Evolutionary conservation across 2,888 invertebrate genomes (phyloP).

Genomic region (Galeopsomyia nigrocyanea): DNA sequence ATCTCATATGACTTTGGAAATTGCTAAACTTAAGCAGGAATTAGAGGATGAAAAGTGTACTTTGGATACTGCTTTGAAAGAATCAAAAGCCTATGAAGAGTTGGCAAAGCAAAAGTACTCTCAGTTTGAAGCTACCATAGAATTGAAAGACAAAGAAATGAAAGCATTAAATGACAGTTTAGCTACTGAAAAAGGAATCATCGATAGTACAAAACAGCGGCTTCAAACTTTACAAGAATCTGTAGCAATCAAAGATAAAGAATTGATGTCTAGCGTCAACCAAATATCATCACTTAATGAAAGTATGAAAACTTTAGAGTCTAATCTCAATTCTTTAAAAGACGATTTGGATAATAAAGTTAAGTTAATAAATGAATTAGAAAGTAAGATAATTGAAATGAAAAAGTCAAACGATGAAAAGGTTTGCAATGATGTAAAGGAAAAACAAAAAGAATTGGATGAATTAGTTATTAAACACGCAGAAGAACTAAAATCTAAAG

Average conservation of each 20-base stretch:
- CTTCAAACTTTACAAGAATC: slow-evolving; percentile 67
- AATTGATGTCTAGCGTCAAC: slow-evolving; percentile 70
- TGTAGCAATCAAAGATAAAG: slow-evolving; percentile 70
- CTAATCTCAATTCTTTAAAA: slow-evolving; percentile 52
- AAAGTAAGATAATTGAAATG: slow-evolving; percentile 68
- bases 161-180: slow-evolving; percentile 67
- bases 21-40: slow-evolving; percentile 51
- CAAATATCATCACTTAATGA: slow-evolving; percentile 71
- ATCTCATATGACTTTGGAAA: slow-evolving; percentile 50
- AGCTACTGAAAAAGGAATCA: slow-evolving; percentile 67
- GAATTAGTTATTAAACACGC: slow-evolving; percentile 64
- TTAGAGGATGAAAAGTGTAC: slow-evolving; percentile 48
- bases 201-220: slow-evolving; percentile 36
- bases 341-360: slow-evolving; percentile 53
- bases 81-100: slow-evolving; percentile 47
- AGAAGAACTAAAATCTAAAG: slow-evolving; percentile 61
- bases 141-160: slow-evolving; percentile 49
- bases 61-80: slow-evolving; percentile 51
- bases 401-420: slow-evolving; percentile 62
- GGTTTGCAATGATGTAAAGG: slow-evolving; percentile 14
- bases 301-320: slow-evolving; percentile 61
- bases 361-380: slow-evolving; percentile 69
- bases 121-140: slow-evolving; percentile 46
- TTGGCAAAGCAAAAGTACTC: slow-evolving; percentile 41
- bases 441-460: slow-evolving; percentile 38